Evolutionary conservation across 2,888 invertebrate species (phyloP).

Genomic region (Scaptomyza caliginosa): DNA sequence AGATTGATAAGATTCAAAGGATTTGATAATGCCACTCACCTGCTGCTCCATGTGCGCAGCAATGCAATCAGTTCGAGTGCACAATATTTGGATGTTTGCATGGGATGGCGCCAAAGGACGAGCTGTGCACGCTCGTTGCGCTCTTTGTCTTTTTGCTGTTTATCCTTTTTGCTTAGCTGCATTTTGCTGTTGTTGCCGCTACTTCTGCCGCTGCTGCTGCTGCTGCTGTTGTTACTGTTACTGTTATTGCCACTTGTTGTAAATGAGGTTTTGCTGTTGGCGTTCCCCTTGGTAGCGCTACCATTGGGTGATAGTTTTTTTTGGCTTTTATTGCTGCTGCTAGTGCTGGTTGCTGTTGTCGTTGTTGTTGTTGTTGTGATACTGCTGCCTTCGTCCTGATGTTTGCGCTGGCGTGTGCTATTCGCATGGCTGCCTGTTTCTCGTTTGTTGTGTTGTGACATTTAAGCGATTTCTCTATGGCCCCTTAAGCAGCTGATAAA

Average conservation of each 20-base stretch:
- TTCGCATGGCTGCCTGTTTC: slow-evolving; percentile 58
- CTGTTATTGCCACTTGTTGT: slow-evolving; percentile 21
- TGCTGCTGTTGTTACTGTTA: slow-evolving; percentile 4
- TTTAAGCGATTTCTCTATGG: slow-evolving; percentile 60
- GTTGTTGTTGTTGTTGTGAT: not conserved
- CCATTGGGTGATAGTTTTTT: slow-evolving; percentile 60
- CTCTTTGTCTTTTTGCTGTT: slow-evolving; percentile 84
- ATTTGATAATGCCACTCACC: slow-evolving; percentile 83
- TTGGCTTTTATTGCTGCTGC: slow-evolving; percentile 55
- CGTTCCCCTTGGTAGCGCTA: slow-evolving; percentile 29
- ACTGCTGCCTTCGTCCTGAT: slow-evolving; percentile 53
- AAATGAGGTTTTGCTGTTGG: slow-evolving; percentile 38
- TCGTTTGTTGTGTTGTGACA: slow-evolving; percentile 81
- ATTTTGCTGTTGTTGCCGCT: slow-evolving; percentile 21
- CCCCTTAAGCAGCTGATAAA: slow-evolving; percentile 29
- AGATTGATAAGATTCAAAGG: not conserved
- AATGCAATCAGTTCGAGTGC: slow-evolving; percentile 89
- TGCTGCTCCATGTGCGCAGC: slow-evolving; percentile 86
- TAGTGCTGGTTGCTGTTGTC: slow-evolving; percentile 40
- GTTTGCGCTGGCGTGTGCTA: slow-evolving; percentile 52
- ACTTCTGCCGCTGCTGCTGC: not conserved
- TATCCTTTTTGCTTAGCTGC: slow-evolving; percentile 71
- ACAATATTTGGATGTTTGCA: slow-evolving; percentile 92
- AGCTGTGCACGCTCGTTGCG: slow-evolving; percentile 87
- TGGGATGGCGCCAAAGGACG: slow-evolving; percentile 92